Evolutionary conservation across 2,797 vertebrate species (phyloP), one percentile per base, ranked within the genome.

Genomic region (Sarcoramphus papa): DNA sequence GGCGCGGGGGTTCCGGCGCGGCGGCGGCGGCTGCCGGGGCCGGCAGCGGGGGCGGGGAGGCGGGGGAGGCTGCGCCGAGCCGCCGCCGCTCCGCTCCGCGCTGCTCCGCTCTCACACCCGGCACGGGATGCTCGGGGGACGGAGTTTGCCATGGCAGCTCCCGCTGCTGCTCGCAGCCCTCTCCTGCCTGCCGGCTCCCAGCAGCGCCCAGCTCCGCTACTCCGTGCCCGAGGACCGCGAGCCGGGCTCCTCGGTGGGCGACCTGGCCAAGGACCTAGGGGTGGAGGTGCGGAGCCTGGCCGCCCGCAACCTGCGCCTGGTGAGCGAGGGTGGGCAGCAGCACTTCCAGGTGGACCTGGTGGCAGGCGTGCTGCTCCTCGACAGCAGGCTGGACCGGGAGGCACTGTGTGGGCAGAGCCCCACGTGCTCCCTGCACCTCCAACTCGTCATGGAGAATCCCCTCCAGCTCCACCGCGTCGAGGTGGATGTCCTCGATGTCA

Each of bases 101-200:
- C 64, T 40, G 78, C 90, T 85, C 94, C 69, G 35, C 22, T 67
- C 82, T 86, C 88, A 60, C 64, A 70, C 35, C 80, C 89, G 97
- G 98, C 98, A 98, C 98, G 95, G 97, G 98, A 98, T 98, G 98
- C 98, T 98, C 31, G 50, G 92, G 60, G 48, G 59, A 64, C 88
- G 45, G 92, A 77, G 91, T 88, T 67, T 73, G 93, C 93, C 98
- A 98, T 98, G 99, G 99, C 98, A 97, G 98, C 98, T 98, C 97
- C 97, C 98, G 97, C 97, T 99, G 90, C 97, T 99, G 83, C 96
- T 98, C 22, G 86, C 98, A 48, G 88, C 98, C 48, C 65, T 98
- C 27, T 94, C 70, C 30, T 73, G 78, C 47, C 60, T 92, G 85
- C 85, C 72, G 45, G 89, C 51, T 78, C 85, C 53, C 77, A 97